Evolutionary conservation across 1,140 invertebrate genomes (phyloP).

Genomic region (Ceratina calcarata): DNA sequence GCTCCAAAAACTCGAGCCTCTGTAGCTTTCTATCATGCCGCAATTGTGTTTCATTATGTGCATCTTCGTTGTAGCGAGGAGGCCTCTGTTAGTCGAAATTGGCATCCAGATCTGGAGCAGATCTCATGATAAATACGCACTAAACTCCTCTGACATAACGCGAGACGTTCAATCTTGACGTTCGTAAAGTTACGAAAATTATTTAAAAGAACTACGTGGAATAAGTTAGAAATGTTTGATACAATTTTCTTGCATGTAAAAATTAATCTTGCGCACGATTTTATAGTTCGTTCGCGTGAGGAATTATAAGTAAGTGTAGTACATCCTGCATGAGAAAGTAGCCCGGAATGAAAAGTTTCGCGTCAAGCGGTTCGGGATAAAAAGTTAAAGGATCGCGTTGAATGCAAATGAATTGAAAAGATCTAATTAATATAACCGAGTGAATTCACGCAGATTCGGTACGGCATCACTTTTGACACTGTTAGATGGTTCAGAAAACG

Average conservation of each 20-base stretch:
- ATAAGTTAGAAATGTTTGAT: no score
- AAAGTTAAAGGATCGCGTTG: background rate
- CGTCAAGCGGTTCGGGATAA: background rate
- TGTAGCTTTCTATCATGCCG: background rate
- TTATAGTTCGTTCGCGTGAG: no score
- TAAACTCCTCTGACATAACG: conserved; percentile 37
- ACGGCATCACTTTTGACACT: background rate
- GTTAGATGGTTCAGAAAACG: background rate
- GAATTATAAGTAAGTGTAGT: background rate
- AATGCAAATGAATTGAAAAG: conserved; percentile 3
- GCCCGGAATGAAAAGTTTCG: background rate
- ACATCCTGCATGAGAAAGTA: no score
- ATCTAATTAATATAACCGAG: conserved; percentile 4
- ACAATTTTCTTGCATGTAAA: no score
- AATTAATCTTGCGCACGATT: no score
- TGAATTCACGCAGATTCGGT: no score
- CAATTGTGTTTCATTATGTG: conserved; percentile 39
- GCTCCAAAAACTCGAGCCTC: background rate
- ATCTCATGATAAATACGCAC: conserved; percentile 53
- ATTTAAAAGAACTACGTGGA: no score
- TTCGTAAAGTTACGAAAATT: no score
- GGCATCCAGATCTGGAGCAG: conserved; percentile 37
- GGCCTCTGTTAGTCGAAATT: conserved; percentile 35
- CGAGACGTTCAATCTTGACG: background rate
- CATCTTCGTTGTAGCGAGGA: conserved; percentile 34